Base-by-base conservation (phyloP, 2,888 invertebrate species). In the Hyposoter dolosus region DNA sequence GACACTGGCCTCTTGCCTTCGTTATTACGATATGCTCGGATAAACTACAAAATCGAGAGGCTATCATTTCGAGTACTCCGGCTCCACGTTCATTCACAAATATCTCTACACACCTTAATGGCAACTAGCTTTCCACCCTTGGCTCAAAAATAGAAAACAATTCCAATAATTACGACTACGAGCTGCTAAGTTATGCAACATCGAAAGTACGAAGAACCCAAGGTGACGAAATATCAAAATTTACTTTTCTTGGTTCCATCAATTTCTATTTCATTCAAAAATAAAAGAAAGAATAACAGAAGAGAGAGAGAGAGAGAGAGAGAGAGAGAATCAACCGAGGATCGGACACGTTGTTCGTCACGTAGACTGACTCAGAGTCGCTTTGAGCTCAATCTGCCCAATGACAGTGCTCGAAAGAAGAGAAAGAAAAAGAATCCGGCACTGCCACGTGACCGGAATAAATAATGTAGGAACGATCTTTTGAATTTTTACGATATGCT, bases 311-410 rank as follows among this genome's bases (percentile, higher is more conserved):
- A 40, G 5, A 40, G 32, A 3, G 32, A n/a, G n/a, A 40, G 40
- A 7, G 40, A 40, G 0, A 10, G 40, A 40, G 40, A 40, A 9
- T 66, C 43, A 12, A 56, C 17, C 47, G 4, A 1, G 4, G 19
- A 60, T 86, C 60, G 60, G 66, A 77, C 77, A 78, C 74, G 76
- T 15, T 68, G 45, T n/a, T 45, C 40, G 68, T 83, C 83, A 82
- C 77, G 63, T 53, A 47, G 50, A 69, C 60, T 86, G 81, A 83
- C 77, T 86, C 83, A 86, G 78, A 32, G 60, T 76, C 68, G 40
- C 66, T 28, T 81, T 56, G 66, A 81, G 68, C 74, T 66, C 68
- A 76, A 75, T 68, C 66, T 53, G 43, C 28, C 56, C 35, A 9
- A 50, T 43, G 45, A 66, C 74, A 81, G 50, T 40, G 32, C 15